Percentiles rank a stretch among this genome's conserved stretches.
phyloP scores from a whole-genome alignment of 2,797 vertebrate genomes.

The Tolypeutes matacus region DNA sequence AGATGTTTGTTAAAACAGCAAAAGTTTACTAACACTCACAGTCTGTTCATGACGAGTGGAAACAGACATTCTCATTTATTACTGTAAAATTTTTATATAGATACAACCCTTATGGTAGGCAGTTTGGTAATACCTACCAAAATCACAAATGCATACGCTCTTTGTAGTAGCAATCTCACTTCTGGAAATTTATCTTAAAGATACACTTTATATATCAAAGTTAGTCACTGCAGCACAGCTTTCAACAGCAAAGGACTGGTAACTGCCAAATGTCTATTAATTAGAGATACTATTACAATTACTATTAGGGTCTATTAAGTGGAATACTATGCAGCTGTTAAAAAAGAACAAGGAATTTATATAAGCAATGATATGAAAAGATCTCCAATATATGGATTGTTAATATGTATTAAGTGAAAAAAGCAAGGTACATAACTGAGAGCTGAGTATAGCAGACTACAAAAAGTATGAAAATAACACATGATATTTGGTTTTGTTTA shows the following conservation, averaged over 20 bases:
- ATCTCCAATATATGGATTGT: not conserved
- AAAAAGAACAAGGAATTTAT: not conserved
- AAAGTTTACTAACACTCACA: not conserved
- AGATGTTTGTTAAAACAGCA: not conserved
- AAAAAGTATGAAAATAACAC: not conserved
- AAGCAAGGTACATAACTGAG: not conserved
- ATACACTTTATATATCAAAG: not conserved
- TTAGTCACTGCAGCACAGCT: not conserved
- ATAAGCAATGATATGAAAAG: not conserved
- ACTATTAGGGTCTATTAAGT: not conserved
- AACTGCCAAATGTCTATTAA: not conserved
- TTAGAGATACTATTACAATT: not conserved
- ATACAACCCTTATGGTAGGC: not conserved
- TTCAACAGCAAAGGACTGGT: not conserved
- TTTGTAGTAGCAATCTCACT: not conserved
- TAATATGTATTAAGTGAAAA: not conserved
- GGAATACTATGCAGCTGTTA: not conserved
- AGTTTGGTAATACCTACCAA: not conserved
- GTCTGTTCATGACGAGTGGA: not conserved
- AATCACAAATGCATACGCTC: not conserved
- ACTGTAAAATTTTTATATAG: not conserved
- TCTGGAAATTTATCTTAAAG: not conserved
- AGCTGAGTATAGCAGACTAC: not conserved
- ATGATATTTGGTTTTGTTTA: not conserved
- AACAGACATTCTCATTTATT: not conserved